Conservation (phyloP, 1,140 invertebrate species). For the Drosophila auraria region DNA sequence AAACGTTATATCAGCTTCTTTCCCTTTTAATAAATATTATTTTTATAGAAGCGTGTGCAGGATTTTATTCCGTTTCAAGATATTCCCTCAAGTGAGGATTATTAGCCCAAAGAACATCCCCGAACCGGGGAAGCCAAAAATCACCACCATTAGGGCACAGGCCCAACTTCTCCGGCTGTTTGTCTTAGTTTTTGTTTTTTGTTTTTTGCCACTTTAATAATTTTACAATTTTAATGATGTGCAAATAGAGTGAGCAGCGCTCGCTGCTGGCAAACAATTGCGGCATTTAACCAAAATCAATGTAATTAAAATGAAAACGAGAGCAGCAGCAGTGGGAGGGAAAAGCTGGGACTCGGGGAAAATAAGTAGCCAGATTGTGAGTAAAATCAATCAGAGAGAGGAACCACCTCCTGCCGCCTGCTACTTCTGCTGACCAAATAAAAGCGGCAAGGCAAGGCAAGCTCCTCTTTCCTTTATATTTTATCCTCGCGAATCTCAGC, state of each 20-base stretch:
- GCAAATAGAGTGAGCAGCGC: constrained; percentile 58
- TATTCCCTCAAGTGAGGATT: constrained; percentile 19
- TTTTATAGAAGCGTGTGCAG: neutral
- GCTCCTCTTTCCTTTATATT: constrained; percentile 14
- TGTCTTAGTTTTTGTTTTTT: constrained; percentile 66
- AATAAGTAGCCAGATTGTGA: constrained; percentile 1
- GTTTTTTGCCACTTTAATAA: constrained; percentile 71
- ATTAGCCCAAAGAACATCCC: constrained; percentile 1
- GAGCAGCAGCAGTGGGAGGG: constrained; percentile 31
- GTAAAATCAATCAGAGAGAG: constrained; percentile 70
- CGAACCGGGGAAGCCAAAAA: neutral
- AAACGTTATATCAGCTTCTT: neutral
- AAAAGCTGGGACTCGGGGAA: neutral
- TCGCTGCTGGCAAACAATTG: constrained; percentile 46
- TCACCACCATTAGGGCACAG: neutral
- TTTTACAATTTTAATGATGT: constrained; percentile 84
- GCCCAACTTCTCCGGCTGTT: constrained; percentile 32
- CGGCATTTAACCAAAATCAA: constrained; percentile 75
- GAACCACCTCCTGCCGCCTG: neutral
- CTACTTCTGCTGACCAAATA: constrained; percentile 55
- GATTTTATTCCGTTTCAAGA: constrained; percentile 8
- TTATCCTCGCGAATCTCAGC: constrained; percentile 45
- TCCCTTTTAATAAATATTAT: neutral
- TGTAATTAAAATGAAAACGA: constrained; percentile 77
- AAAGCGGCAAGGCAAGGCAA: neutral